Evolutionary conservation across 1,140 invertebrate genomes (phyloP), one percentile per base, ranked within the genome.

Genomic region (Bradysia coprophila): DNA sequence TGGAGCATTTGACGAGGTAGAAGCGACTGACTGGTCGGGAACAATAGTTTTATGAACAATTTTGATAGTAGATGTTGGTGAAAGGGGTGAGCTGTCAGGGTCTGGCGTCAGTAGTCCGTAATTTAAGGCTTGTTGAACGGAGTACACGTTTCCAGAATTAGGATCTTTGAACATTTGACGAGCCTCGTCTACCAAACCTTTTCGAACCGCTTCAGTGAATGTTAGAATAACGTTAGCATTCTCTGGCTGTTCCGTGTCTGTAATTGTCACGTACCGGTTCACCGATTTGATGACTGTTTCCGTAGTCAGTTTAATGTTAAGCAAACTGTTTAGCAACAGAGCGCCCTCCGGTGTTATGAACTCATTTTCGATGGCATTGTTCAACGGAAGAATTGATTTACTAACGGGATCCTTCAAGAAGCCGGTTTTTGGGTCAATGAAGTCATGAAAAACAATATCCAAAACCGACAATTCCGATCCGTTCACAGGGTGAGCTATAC

Each of bases 301-400:
- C 4, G 82, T 79, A 3, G 83, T 87, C 9, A 90, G 69, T 11
- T 82, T 84, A 43, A 93, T 80, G 57, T 84, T 83, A 38, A 90
- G 60, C 40, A 91, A 61, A 52, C 81, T 81, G 56, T 84, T 81
- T 33, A 92, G 63, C 42, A 88, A 66, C 43, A 82, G 76, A 34
- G 85, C 86, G 40, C 89, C 87, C 59, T 91, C 81, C 2, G 79
- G 73, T 8, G 85, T 81, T 11, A 93, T 85, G 40, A 90, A 67
- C 53, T 81, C 79, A 31, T 78, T 71, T 56, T 83, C 76, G 40
- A 95, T 80, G 24, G 88, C 88, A 55, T 85, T 78, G 51, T 88
- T 78, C 38, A 92, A 72, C 48, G 83, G 79, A 50, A 95, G 68
- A 47, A 77, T 69, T 58, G 78, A 76, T 48, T 77, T 78, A 20